phyloP scores from a whole-genome alignment of 1,140 invertebrate species.

The Sarcophaga peregrina region DNA sequence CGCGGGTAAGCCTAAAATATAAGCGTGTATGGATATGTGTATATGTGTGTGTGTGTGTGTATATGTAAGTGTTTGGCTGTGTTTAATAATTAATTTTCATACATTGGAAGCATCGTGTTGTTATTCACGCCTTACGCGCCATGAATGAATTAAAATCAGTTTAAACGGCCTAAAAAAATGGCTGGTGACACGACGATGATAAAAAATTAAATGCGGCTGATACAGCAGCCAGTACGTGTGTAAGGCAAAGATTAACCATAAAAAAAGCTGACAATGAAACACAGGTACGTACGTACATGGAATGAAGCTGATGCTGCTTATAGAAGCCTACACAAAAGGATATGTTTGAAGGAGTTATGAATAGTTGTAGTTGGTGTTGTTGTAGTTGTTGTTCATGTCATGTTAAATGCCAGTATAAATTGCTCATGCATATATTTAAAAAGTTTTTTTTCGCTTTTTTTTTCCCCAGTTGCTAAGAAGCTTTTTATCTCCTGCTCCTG shows the following conservation, averaged over 20 bases:
- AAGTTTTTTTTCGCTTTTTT: too few relatives aligned
- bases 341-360: neutral
- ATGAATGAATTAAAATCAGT: constrained; percentile 25
- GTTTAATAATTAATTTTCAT: constrained; percentile 27
- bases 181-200: too few relatives aligned
- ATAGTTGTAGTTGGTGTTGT: neutral
- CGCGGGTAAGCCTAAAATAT: too few relatives aligned
- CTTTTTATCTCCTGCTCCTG: neutral
- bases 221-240: too few relatives aligned
- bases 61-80: neutral
- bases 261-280: too few relatives aligned
- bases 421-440: neutral
- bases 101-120: neutral
- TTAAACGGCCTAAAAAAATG: constrained; percentile 18
- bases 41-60: too few relatives aligned
- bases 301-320: neutral
- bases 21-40: too few relatives aligned
- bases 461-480: neutral
- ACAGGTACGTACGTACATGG: too few relatives aligned
- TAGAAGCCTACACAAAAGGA: neutral
- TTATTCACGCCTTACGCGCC: constrained; percentile 23
- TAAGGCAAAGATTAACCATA: too few relatives aligned
- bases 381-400: neutral
- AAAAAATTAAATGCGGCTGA: too few relatives aligned
- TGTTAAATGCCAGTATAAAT: neutral